A percentile compares a stretch with the other conserved stretches of the same genome.
phyloP scores from a whole-genome alignment of 2,888 invertebrate species.

The Latheticus oryzae region DNA sequence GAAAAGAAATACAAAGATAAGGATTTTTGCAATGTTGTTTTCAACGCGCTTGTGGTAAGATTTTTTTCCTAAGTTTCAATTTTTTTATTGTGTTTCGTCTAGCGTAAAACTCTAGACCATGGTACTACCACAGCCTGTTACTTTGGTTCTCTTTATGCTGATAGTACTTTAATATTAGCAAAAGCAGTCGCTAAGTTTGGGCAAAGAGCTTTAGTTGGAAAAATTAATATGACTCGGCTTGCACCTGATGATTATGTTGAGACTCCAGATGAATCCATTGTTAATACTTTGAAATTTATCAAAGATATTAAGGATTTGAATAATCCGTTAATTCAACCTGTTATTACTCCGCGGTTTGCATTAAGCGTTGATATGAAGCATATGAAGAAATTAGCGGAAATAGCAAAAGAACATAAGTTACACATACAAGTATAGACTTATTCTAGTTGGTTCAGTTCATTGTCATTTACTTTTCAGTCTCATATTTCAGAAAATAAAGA shows the following conservation, averaged over 20 bases:
- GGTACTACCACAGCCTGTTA: slow-evolving; percentile 94
- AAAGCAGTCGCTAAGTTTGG: slow-evolving; percentile 74
- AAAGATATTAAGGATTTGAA: slow-evolving; percentile 69
- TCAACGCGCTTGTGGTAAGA: slow-evolving; percentile 83
- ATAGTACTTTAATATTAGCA: slow-evolving; percentile 78
- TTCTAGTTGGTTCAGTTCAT: too few species aligned
- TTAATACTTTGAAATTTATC: slow-evolving; percentile 74
- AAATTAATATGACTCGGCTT: slow-evolving; percentile 81
- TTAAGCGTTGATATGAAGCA: slow-evolving; percentile 80
- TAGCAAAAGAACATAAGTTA: slow-evolving; percentile 76
- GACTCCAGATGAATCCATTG: slow-evolving; percentile 72
- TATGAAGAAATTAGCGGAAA: slow-evolving; percentile 74
- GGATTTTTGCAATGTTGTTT: slow-evolving; percentile 77
- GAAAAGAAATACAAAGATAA: slow-evolving; percentile 79
- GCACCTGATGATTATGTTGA: slow-evolving; percentile 72
- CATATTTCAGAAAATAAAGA: slow-evolving; percentile 85
- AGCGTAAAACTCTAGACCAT: slow-evolving; percentile 79
- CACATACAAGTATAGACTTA: slow-evolving; percentile 76
- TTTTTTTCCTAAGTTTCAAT: neutral
- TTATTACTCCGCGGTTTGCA: slow-evolving; percentile 89
- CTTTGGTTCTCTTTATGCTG: slow-evolving; percentile 82
- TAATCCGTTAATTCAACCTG: slow-evolving; percentile 78
- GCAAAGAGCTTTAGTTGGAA: slow-evolving; percentile 88
- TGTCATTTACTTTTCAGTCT: slow-evolving; percentile 76
- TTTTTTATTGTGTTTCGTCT: slow-evolving; percentile 45